These are phyloP conservation scores for Lasioglossum morio DNA, from an alignment of 2,888 invertebrate species.

Conservation along the genomic window DNA sequence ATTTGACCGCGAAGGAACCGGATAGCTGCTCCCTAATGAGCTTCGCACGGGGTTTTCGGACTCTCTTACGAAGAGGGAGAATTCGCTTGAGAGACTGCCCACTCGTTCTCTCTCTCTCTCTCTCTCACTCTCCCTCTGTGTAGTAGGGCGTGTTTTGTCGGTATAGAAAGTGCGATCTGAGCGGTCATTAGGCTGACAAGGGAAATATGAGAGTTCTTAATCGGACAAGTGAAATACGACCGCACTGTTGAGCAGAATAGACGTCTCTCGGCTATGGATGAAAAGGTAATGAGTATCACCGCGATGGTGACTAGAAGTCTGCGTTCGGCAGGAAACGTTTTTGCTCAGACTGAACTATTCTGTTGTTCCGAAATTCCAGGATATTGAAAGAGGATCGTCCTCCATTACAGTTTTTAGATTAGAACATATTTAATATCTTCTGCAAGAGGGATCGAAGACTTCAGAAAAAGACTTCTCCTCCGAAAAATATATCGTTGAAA, in stretches of 20 bases:
- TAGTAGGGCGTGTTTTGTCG: background rate
- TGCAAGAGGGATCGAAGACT: background rate
- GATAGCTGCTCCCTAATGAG: background rate
- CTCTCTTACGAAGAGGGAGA: background rate
- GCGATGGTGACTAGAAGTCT: background rate
- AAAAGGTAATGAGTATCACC: background rate
- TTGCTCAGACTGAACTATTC: background rate
- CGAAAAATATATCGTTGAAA: too few relatives aligned
- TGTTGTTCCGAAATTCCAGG: background rate
- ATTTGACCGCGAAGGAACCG: conserved; percentile 3
- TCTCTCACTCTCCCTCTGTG: background rate
- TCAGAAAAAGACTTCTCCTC: background rate
- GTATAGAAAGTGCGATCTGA: background rate
- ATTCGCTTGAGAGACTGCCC: background rate
- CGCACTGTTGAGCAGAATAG: background rate
- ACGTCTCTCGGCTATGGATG: background rate
- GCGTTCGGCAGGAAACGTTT: background rate
- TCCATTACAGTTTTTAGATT: background rate
- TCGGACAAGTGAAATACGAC: background rate
- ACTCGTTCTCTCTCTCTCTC: background rate
- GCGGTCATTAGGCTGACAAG: conserved; percentile 12
- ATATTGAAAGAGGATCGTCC: background rate
- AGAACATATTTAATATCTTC: background rate
- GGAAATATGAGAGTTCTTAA: conserved; percentile 8
- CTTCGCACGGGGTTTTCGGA: background rate